Evolutionary conservation across 1,140 invertebrate genomes (phyloP), one percentile per base, ranked within the genome.

Genomic region (Drosophila sturtevanti): DNA sequence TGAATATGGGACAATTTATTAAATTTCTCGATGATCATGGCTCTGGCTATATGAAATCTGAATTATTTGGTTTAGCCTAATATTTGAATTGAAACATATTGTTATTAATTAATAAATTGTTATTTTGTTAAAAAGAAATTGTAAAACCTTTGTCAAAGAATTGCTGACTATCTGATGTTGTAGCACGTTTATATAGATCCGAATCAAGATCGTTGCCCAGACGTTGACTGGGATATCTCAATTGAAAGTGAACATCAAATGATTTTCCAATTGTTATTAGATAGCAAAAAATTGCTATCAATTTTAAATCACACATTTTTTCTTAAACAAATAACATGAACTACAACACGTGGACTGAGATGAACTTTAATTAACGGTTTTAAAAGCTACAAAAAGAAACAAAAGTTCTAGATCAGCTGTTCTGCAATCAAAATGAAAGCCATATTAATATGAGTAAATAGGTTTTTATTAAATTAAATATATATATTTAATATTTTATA

Each of bases 1-100:
- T 96, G 93, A 94, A 96, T 81, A 94, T 96, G 93, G 95, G 95
- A 1, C 93, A 95, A 80, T 93, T 97, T 63, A 93, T 94, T 27
- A 94, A 94, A 56, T 97, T 94, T 92, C 91, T 97, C 31, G 93
- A 94, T 38, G 81, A 93, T n/a, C 95, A 96, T 74, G 85, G 94
- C 34, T 94, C 93, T 38, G 94, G 93, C 60, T 94, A 96, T 91
- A 95, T 95, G 69, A 97, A 96, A 92, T 94, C 95, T 79, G 93
- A 96, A 78, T 94, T 96, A 71, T 97, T 97, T 94, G 96, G 96
- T 14, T 93, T 96, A 38, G 94, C 95, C 37, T 91, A 68, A 80
- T 16, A 58, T 24, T 74, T 0, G 0, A 22, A 37, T n/a, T 27
- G n/a, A n/a, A n/a, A n/a, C n/a, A n/a, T n/a, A n/a, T n/a, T n/a